Conservation (phyloP, 2,797 vertebrate species). For the Lateolabrax maculatus region DNA sequence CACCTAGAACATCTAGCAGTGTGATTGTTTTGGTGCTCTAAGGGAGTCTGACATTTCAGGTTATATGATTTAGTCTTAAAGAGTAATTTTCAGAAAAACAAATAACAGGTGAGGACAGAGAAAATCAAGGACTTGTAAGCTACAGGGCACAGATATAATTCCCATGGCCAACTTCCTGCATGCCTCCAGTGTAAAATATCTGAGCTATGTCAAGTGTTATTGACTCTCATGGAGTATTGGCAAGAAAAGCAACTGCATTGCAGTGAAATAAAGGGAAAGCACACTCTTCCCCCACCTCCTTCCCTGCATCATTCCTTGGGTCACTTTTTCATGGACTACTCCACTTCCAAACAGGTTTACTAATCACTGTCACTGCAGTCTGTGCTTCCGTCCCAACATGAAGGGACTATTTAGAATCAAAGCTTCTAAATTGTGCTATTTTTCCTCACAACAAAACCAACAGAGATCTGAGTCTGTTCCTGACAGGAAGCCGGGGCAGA, state of each 20-base stretch:
- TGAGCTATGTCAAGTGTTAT: constrained; percentile 66
- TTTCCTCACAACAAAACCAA: constrained; percentile 49
- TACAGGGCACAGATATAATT: constrained; percentile 43
- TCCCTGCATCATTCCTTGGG: constrained; percentile 45
- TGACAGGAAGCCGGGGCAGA: constrained; percentile 84
- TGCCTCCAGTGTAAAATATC: constrained; percentile 60
- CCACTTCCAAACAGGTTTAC: constrained; percentile 28
- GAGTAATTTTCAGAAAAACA: background rate
- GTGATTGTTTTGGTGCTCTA: background rate
- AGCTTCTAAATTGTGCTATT: constrained; percentile 53
- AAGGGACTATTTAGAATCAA: too few species aligned
- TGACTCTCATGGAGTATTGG: constrained; percentile 76
- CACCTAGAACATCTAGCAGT: background rate
- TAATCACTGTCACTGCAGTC: background rate
- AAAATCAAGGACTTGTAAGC: constrained; percentile 39
- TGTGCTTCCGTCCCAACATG: background rate
- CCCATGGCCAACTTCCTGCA: constrained; percentile 70
- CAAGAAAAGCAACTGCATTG: constrained; percentile 79
- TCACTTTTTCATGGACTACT: constrained; percentile 22
- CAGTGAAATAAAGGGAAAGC: constrained; percentile 72
- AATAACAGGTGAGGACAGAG: background rate
- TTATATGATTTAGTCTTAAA: background rate
- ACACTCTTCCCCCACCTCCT: constrained; percentile 35
- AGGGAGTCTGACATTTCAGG: background rate
- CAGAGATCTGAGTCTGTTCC: constrained; percentile 74